phyloP scores from a whole-genome alignment of 1,140 invertebrate genomes.

The Hyposmocoma kahamanoa region DNA sequence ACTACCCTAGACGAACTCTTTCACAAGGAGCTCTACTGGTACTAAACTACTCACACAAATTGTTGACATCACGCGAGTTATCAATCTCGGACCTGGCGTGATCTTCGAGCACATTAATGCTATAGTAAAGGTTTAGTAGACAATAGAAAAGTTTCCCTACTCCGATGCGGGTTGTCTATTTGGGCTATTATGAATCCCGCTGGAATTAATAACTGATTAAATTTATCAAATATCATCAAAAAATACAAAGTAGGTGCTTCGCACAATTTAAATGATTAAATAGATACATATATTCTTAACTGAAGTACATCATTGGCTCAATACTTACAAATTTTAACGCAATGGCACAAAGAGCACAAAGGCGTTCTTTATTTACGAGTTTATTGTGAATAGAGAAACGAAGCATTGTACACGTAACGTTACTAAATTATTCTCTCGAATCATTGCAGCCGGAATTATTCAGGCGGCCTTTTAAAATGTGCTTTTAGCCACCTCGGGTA shows the following conservation, averaged over 20 bases:
- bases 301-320: neutral
- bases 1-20: too few species aligned
- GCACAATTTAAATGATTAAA: neutral
- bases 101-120: too few species aligned
- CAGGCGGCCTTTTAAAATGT: constrained; percentile 36
- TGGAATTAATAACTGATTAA: neutral
- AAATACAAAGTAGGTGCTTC: neutral
- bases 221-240: neutral
- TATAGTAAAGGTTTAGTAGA: too few species aligned
- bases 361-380: neutral
- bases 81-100: too few species aligned
- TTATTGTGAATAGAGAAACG: neutral
- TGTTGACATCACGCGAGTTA: too few species aligned
- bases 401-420: neutral
- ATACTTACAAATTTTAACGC: neutral
- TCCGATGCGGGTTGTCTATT: too few species aligned
- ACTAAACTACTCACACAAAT: too few species aligned
- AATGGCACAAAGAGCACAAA: neutral
- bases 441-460: constrained; percentile 19
- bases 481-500: constrained; percentile 29
- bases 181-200: too few species aligned
- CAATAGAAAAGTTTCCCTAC: too few species aligned
- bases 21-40: too few species aligned
- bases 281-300: neutral
- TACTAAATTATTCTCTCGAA: neutral